Conservation (phyloP, 1,140 invertebrate species). For the Plodia interpunctella region DNA sequence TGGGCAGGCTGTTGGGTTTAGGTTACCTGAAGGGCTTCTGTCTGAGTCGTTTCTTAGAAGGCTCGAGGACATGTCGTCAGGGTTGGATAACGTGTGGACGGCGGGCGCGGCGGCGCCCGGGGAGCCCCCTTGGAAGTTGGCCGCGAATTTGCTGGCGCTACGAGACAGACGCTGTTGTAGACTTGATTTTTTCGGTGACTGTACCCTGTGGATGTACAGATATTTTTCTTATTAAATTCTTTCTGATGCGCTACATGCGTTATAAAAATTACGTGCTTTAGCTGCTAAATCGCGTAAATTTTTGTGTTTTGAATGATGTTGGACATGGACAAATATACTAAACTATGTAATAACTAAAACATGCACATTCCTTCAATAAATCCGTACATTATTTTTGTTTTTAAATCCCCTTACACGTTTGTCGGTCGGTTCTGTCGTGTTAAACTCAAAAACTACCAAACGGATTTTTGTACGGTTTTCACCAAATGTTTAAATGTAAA, state of each 20-base stretch:
- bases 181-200: conserved; percentile 70
- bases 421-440: too few species aligned
- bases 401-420: too few species aligned
- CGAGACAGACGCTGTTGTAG: conserved; percentile 63
- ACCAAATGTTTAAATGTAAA: too few species aligned
- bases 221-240: conserved; percentile 1
- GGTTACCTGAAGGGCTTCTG: conserved; percentile 72
- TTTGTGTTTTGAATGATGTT: too few species aligned
- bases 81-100: conserved; percentile 76
- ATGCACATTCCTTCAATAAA: too few species aligned
- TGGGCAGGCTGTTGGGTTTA: conserved; percentile 79
- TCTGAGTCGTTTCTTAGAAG: conserved; percentile 75
- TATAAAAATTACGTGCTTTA: not conserved
- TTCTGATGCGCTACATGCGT: not conserved
- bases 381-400: too few species aligned
- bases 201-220: conserved; percentile 34
- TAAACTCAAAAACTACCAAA: too few species aligned
- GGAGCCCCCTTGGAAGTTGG: conserved; percentile 57
- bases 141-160: conserved; percentile 67
- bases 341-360: too few species aligned
- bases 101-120: conserved; percentile 72
- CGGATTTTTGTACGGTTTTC: too few species aligned
- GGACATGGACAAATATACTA: too few species aligned
- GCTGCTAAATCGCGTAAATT: too few species aligned
- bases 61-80: conserved; percentile 80